Conservation (phyloP, 1,140 invertebrate species). For the Diabrotica virgifera region DNA sequence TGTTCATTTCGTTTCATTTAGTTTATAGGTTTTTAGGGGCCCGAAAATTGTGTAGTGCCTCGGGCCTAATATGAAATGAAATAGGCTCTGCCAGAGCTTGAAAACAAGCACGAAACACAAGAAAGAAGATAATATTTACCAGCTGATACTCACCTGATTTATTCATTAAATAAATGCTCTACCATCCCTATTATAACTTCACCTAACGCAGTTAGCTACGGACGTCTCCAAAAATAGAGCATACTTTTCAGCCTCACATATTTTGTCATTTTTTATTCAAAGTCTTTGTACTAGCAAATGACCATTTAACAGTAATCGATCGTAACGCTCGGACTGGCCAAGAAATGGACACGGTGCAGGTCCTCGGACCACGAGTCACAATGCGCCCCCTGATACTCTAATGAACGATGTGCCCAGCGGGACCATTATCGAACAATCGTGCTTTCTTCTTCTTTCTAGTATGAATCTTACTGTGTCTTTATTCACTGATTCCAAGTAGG, state of each 20-base stretch:
- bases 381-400: conserved; percentile 13
- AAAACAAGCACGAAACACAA: too few species aligned
- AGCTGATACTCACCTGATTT: too few species aligned
- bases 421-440: conserved; percentile 14
- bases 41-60: too few species aligned
- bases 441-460: conserved; percentile 7
- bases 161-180: too few species aligned
- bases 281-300: not conserved
- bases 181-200: too few species aligned
- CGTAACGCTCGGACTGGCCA: not conserved
- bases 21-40: too few species aligned
- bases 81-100: too few species aligned
- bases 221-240: too few species aligned
- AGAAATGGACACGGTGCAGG: not conserved
- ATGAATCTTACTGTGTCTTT: conserved; percentile 6
- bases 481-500: conserved; percentile 16
- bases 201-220: too few species aligned
- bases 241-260: not conserved
- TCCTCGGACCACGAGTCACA: conserved; percentile 8
- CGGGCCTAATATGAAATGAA: too few species aligned
- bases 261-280: not conserved
- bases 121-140: too few species aligned
- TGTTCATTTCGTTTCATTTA: too few species aligned
- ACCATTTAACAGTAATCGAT: not conserved
- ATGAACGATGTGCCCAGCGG: conserved; percentile 16